Percentiles rank a stretch among this genome's conserved stretches.
phyloP scores from a whole-genome alignment of 2,888 invertebrate genomes.

The Melinaea marsaeus region DNA sequence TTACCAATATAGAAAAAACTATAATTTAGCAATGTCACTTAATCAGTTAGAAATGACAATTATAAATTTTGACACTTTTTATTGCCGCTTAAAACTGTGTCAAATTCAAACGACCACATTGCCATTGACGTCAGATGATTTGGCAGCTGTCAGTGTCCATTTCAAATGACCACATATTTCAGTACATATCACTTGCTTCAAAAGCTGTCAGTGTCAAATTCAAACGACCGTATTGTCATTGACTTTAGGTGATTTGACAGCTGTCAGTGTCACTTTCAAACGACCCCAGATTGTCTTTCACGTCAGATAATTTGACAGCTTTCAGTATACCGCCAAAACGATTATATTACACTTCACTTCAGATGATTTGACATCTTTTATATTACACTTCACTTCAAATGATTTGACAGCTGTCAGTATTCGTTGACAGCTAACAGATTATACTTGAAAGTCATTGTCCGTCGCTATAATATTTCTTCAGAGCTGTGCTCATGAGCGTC shows the following conservation, averaged over 20 bases:
- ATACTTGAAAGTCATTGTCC: neutral
- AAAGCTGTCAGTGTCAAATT: neutral
- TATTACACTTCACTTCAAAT: neutral
- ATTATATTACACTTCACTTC: neutral
- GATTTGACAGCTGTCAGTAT: neutral
- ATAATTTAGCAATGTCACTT: too few relatives aligned
- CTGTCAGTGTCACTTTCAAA: neutral
- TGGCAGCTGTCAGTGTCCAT: neutral
- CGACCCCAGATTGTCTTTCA: too few relatives aligned
- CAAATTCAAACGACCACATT: too few relatives aligned
- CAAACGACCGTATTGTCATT: neutral
- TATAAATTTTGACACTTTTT: neutral
- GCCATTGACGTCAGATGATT: neutral
- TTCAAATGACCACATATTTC: neutral
- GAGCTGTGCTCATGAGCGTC: conserved; percentile 73
- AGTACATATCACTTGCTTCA: too few relatives aligned
- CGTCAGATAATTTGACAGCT: too few relatives aligned
- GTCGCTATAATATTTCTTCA: conserved; percentile 31
- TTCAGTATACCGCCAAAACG: too few relatives aligned
- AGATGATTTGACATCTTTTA: neutral
- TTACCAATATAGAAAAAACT: too few relatives aligned
- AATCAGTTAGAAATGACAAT: neutral
- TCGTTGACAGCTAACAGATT: neutral
- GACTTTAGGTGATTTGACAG: neutral
- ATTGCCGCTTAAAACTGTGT: neutral